Percentiles rank a stretch among this genome's conserved stretches.
Evolutionary conservation across 2,113 vertebrate genomes (phyloP).

Genomic region (Thamnophis sirtalis): DNA sequence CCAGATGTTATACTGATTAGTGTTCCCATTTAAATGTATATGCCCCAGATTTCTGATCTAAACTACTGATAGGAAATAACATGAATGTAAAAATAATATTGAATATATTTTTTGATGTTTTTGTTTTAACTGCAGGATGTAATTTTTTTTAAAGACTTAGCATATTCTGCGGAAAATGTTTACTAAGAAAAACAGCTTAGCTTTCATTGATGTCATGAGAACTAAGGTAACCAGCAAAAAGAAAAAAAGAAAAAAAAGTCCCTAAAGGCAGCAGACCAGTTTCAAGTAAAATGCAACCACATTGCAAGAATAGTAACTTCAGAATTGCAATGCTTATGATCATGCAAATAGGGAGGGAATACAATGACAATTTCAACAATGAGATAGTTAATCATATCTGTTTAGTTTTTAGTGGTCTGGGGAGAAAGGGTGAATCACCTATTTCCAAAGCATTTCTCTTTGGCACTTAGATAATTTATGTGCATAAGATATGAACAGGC

Average conservation of each 20-base stretch:
- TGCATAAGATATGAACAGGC: neutral
- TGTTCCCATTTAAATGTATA: constrained; percentile 17
- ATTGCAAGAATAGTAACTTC: constrained; percentile 67
- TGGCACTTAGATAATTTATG: constrained; percentile 33
- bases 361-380: constrained; percentile 54
- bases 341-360: constrained; percentile 41
- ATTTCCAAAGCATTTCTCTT: constrained; percentile 51
- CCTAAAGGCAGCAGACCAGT: constrained; percentile 62
- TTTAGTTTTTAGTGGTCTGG: constrained; percentile 46
- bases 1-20: neutral
- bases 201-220: constrained; percentile 35
- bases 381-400: constrained; percentile 64
- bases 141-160: neutral
- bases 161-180: constrained; percentile 10
- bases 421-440: constrained; percentile 60
- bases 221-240: constrained; percentile 5
- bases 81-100: constrained; percentile 1
- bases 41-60: neutral
- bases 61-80: neutral
- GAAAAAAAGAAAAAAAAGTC: constrained; percentile 40
- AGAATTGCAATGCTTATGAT: constrained; percentile 51
- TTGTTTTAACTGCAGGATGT: constrained; percentile 16
- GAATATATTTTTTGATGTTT: neutral
- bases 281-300: constrained; percentile 73
- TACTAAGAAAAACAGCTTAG: constrained; percentile 32